Evolutionary conservation across 2,797 vertebrate species (phyloP).

Genomic region (Ctenopoma kingsleyae): DNA sequence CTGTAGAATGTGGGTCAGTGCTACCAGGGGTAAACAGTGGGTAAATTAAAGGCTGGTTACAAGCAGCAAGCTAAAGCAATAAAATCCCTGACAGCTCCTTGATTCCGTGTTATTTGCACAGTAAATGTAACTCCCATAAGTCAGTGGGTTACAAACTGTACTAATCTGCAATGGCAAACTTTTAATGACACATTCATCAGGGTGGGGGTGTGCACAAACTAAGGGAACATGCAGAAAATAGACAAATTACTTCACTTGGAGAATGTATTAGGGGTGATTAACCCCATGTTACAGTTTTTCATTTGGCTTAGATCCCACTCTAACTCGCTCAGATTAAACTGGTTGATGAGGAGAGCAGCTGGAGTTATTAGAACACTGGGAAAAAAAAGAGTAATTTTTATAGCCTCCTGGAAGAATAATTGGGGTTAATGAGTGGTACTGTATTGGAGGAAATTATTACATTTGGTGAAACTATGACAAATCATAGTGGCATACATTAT

Average conservation of each 20-base stretch:
- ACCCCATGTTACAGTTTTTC: slow-evolving; percentile 76
- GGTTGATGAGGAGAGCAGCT: slow-evolving; percentile 77
- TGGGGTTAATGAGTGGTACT: slow-evolving; percentile 79
- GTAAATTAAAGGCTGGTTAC: slow-evolving; percentile 64
- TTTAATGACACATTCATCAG: slow-evolving; percentile 50
- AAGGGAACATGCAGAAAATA: slow-evolving; percentile 61
- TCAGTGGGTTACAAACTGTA: slow-evolving; percentile 42
- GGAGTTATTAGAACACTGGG: slow-evolving; percentile 73
- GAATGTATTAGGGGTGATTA: slow-evolving; percentile 78
- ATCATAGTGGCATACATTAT: slow-evolving; percentile 38
- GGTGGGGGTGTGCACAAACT: slow-evolving; percentile 36
- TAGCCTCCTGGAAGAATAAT: slow-evolving; percentile 79
- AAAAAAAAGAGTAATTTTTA: slow-evolving; percentile 64
- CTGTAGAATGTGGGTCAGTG: slow-evolving; percentile 53
- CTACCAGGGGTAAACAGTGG: slow-evolving; percentile 50
- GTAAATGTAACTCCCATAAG: slow-evolving; percentile 42
- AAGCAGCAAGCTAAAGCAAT: slow-evolving; percentile 27
- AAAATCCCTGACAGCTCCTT: slow-evolving; percentile 47
- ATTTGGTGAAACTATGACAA: slow-evolving; percentile 72
- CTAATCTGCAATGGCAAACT: slow-evolving; percentile 53
- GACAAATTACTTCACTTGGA: slow-evolving; percentile 68
- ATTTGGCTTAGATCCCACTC: slow-evolving; percentile 81
- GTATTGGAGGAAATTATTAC: slow-evolving; percentile 75
- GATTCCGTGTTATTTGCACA: slow-evolving; percentile 8
- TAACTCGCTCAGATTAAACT: slow-evolving; percentile 75